Conservation (phyloP, 2,888 invertebrate genomes). For the Quadroppia sp. region DNA sequence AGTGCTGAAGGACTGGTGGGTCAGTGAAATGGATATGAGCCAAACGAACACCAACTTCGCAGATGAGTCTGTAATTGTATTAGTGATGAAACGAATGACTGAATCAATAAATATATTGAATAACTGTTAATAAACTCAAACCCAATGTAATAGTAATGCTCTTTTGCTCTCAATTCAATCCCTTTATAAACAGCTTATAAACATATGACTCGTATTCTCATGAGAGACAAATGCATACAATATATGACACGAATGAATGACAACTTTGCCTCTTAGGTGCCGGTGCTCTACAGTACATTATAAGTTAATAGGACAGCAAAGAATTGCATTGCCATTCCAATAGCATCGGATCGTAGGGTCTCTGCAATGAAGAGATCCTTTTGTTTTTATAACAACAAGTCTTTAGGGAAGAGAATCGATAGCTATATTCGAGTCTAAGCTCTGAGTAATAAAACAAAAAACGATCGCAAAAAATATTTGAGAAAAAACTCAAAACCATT, state of each 20-base stretch:
- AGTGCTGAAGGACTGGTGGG: constrained; percentile 37
- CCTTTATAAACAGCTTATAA: constrained; percentile 1
- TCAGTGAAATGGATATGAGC: constrained; percentile 22
- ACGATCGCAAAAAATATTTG: not conserved
- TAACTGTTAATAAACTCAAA: constrained; percentile 17
- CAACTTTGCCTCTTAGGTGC: not conserved
- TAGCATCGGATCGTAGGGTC: not conserved
- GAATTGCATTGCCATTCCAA: not conserved
- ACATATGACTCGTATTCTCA: constrained; percentile 20
- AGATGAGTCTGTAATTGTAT: not conserved
- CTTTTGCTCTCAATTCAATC: constrained; percentile 5
- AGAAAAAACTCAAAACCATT: constrained; percentile 3
- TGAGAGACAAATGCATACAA: not conserved
- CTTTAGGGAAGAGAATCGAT: constrained; percentile 23
- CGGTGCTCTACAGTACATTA: not conserved
- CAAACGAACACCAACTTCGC: constrained; percentile 13
- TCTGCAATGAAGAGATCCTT: not conserved
- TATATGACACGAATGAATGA: not conserved
- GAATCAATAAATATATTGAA: constrained; percentile 26
- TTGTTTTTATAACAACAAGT: constrained; percentile 24
- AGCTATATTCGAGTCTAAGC: constrained; percentile 13
- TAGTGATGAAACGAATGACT: not conserved
- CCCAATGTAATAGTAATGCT: not conserved
- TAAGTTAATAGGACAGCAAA: constrained; percentile 1
- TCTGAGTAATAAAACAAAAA: constrained; percentile 23